Base-by-base conservation (phyloP, 2,113 vertebrate genomes). In the Triplophysa dalaica region DNA sequence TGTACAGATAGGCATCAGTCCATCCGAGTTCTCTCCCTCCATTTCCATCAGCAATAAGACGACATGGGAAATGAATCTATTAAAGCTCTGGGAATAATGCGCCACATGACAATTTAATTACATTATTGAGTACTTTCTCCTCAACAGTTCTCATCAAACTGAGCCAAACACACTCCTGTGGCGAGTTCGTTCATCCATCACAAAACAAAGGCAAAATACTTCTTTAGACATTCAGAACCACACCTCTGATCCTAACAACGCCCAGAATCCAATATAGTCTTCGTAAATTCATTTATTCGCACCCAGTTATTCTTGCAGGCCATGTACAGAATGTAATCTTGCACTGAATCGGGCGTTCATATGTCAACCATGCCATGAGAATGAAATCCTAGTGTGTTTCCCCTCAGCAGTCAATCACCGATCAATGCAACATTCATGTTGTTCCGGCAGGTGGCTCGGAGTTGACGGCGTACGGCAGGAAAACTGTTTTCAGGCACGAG, bases 1-100 rank as follows among this genome's bases (percentile, higher is more conserved):
- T 65, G 88, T 86, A 91, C 88, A 87, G 80, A 86, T 89, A 88
- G 80, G 84, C 17, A 6, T 54, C 80, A 78, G 84, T 85, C 83
- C 85, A 52, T 38, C 33, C 33, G 48, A 74, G 73, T 75, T 86
- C 83, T 87, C 72, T 60, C 50, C 26, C 26, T 67, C 70, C 29
- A 68, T 75, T 87, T 82, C 70, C 85, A 78, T 24, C 1, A 70
- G 41, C 13, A 79, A 8, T 19, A 73, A 85, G 78, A 73, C 85
- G 81, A 80, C 81, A 82, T 72, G 48, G 11, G 17, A 78, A 80
- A 87, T 86, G 38, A 79, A 70, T 52, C 54, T 86, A 84, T 77
- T 77, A 86, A 87, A 60, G 82, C 82, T 79, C 76, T 56, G 24
- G 0, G 43, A 81, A 80, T 74, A 73, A 83, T 86, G 81, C 16